phyloP scores from a whole-genome alignment of 2,797 vertebrate species.

The Nothura maculosa region DNA sequence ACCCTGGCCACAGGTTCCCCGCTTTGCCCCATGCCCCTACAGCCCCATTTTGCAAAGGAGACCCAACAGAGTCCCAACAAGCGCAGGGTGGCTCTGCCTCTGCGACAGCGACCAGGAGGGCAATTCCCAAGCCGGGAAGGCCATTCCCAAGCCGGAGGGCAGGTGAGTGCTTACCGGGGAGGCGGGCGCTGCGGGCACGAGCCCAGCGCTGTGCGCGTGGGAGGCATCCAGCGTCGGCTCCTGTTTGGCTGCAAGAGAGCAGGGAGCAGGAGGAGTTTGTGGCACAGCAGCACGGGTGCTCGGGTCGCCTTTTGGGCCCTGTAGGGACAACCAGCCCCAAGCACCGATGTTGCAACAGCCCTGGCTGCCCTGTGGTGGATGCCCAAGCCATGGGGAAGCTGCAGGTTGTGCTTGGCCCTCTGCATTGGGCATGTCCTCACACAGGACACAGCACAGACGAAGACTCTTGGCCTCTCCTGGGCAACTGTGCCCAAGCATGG shows the following conservation, averaged over 20 bases:
- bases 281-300: accelerated
- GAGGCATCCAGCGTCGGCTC: conserved; percentile 60
- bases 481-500: background rate
- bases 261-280: background rate
- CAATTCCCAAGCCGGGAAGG: no score
- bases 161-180: conserved; percentile 22
- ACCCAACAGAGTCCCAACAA: background rate
- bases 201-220: background rate
- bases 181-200: background rate
- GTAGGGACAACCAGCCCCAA: background rate
- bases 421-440: accelerated
- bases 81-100: background rate
- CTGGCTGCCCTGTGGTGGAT: background rate
- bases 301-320: background rate
- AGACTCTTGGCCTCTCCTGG: background rate
- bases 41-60: background rate
- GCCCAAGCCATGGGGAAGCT: background rate
- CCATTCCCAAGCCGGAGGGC: background rate
- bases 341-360: background rate
- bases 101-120: background rate
- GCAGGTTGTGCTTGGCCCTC: background rate
- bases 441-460: background rate
- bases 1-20: accelerated
- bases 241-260: conserved; percentile 72
- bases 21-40: background rate